These are phyloP conservation scores for Coenonympha arcania DNA, from an alignment of 2,888 invertebrate genomes.

Conservation along the genomic window DNA sequence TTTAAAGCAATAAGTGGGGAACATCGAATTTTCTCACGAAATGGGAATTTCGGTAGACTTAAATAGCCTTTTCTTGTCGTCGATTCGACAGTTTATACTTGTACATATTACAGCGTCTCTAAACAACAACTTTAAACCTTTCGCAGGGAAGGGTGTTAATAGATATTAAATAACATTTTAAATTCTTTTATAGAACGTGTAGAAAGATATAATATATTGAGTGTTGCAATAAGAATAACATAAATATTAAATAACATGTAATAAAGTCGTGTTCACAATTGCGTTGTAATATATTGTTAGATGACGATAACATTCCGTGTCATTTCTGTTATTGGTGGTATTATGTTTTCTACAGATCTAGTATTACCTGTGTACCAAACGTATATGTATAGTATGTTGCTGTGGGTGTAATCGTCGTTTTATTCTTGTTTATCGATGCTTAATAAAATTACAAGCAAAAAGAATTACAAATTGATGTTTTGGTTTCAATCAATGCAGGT, in stretches of 20 bases:
- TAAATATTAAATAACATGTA: too few species aligned
- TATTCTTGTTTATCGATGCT: background rate
- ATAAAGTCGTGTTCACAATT: conserved; percentile 2
- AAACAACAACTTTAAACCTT: background rate
- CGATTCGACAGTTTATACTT: background rate
- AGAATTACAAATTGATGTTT: background rate
- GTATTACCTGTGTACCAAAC: background rate
- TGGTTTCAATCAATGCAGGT: background rate
- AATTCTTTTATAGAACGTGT: too few species aligned
- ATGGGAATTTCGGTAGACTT: background rate
- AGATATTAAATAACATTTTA: too few species aligned
- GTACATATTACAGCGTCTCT: background rate
- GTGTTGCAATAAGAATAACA: background rate
- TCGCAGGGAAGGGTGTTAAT: too few species aligned
- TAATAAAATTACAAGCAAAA: background rate
- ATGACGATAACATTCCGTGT: background rate
- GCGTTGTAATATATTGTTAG: background rate
- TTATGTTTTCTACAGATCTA: too few species aligned
- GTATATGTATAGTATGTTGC: background rate
- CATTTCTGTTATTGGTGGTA: background rate
- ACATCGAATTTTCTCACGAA: conserved; percentile 10
- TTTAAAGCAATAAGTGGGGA: background rate
- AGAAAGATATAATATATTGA: background rate
- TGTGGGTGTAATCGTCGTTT: background rate
- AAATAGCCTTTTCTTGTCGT: conserved; percentile 1